Percentiles rank a stretch among this genome's conserved stretches.
phyloP scores from a whole-genome alignment of 2,888 invertebrate genomes.

The Trichogramma dendrolimi region DNA sequence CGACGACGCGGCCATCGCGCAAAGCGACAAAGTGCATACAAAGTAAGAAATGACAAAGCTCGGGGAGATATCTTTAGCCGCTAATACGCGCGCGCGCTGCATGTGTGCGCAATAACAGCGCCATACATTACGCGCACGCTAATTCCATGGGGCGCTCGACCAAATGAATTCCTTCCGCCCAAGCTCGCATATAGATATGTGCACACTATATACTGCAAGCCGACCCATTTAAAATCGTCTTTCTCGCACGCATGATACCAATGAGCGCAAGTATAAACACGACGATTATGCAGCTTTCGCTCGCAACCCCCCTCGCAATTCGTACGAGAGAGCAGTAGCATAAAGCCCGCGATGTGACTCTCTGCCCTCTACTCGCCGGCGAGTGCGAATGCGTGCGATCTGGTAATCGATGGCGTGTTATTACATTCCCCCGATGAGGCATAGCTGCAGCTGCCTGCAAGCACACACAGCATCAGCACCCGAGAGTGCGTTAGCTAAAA shows the following conservation, averaged over 20 bases:
- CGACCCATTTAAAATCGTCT: slow-evolving; percentile 34
- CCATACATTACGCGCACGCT: slow-evolving; percentile 25
- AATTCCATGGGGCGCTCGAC: slow-evolving; percentile 27
- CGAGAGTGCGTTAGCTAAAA: neutral
- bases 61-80: too few relatives aligned
- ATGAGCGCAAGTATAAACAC: slow-evolving; percentile 37
- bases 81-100: too few relatives aligned
- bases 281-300: slow-evolving; percentile 25
- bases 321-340: slow-evolving; percentile 19
- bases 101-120: neutral
- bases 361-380: neutral
- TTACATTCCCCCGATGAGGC: slow-evolving; percentile 30
- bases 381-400: slow-evolving; percentile 22
- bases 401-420: slow-evolving; percentile 37
- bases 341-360: too few relatives aligned
- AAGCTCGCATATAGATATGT: slow-evolving; percentile 2
- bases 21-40: too few relatives aligned
- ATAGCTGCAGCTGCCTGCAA: slow-evolving; percentile 8
- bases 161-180: slow-evolving; percentile 34
- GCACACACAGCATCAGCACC: neutral
- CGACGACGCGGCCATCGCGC: too few relatives aligned
- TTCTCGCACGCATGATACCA: slow-evolving; percentile 26
- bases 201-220: neutral
- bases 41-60: too few relatives aligned
- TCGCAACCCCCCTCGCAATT: slow-evolving; percentile 26